phyloP scores from a whole-genome alignment of 2,113 vertebrate species.

The Daboia siamensis region DNA sequence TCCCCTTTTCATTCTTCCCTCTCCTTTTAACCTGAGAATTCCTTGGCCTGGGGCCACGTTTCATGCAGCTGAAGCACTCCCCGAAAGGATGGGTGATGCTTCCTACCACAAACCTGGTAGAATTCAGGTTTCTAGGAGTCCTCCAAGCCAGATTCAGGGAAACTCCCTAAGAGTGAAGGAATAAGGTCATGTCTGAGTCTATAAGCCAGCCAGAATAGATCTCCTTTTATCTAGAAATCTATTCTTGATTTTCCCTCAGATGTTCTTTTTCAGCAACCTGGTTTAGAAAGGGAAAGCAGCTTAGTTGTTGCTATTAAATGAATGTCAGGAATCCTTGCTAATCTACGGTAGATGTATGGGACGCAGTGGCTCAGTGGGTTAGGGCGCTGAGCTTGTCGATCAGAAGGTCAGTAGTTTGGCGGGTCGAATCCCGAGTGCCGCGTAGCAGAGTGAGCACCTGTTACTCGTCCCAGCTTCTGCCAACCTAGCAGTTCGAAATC shows the following conservation, averaged over 20 bases:
- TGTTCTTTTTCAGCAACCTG: not conserved
- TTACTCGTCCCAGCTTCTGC: too few relatives aligned
- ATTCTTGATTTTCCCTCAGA: not conserved
- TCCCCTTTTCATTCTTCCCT: constrained; percentile 82
- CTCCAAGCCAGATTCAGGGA: not conserved
- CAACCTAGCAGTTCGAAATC: too few relatives aligned
- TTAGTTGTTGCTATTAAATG: not conserved
- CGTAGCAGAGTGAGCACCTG: too few relatives aligned
- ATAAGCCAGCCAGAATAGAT: not conserved
- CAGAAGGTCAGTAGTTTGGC: too few relatives aligned
- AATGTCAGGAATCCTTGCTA: not conserved
- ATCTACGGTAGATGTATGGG: not conserved
- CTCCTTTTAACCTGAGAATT: constrained; percentile 44
- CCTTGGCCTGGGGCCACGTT: constrained; percentile 21
- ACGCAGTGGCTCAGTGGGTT: too few relatives aligned
- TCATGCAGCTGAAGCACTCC: constrained; percentile 29
- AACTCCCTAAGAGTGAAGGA: not conserved
- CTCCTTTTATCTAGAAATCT: not conserved
- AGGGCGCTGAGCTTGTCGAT: too few relatives aligned
- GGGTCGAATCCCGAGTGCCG: too few relatives aligned
- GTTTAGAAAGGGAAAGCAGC: not conserved
- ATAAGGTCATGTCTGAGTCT: not conserved
- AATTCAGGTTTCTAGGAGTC: not conserved
- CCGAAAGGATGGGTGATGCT: not conserved
- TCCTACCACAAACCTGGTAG: not conserved